phyloP scores from a whole-genome alignment of 2,797 vertebrate genomes.

The Rhincodon typus region DNA sequence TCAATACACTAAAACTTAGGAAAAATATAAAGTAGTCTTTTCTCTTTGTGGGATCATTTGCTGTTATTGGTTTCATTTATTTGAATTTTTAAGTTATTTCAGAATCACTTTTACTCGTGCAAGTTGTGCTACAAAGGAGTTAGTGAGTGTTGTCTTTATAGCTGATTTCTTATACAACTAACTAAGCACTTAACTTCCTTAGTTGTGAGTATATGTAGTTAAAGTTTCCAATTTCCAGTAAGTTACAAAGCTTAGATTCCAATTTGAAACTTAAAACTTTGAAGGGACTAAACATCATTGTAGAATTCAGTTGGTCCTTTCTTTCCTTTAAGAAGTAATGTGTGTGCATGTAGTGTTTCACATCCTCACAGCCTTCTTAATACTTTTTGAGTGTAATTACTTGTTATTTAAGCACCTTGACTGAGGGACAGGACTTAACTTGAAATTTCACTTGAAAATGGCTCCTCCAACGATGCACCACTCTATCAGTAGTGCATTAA shows the following conservation, averaged over 20 bases:
- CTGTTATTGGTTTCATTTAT: not conserved
- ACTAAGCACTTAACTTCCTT: not conserved
- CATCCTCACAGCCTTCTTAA: not conserved
- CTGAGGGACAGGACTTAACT: not conserved
- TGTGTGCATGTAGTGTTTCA: not conserved
- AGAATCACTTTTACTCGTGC: not conserved
- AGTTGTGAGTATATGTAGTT: not conserved
- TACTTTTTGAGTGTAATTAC: not conserved
- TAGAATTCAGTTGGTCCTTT: not conserved
- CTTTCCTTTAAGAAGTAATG: not conserved
- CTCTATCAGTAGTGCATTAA: not conserved
- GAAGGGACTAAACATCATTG: not conserved
- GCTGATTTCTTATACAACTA: not conserved
- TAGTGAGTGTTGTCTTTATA: not conserved
- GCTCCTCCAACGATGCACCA: not conserved
- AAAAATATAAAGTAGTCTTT: not conserved
- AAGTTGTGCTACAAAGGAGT: not conserved
- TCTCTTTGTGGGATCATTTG: not conserved
- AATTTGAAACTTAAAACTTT: not conserved
- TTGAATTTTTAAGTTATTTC: not conserved
- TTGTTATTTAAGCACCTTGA: not conserved
- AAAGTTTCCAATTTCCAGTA: not conserved
- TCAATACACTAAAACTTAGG: not conserved
- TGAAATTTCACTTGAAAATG: not conserved
- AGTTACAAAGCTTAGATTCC: not conserved